Evolutionary conservation across 1,140 invertebrate genomes (phyloP), one percentile per base, ranked within the genome.

Genomic region (Calliphora vicina): DNA sequence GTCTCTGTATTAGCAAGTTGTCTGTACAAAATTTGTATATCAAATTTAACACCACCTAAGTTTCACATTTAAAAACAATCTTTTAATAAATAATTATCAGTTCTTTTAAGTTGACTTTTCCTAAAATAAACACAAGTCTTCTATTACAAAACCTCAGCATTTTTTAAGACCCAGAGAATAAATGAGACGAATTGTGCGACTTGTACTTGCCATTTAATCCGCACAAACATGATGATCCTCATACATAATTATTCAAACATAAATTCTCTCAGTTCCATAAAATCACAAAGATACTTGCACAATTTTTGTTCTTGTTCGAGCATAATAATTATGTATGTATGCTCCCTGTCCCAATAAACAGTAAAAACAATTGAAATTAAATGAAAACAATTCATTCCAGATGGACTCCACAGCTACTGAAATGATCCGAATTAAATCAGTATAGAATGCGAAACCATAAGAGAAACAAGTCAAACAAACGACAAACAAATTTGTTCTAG

Each of bases 401-500:
- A 78, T 78, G 74, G 74, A 78, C 74, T 78, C 17, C 20, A 78
- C 1, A 78, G 23, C 74, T 23, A 78, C 42, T 42, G 35, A 25
- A 78, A 43, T 25, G 35, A 23, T 78, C 35, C 43, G 74, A 78
- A 78, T 43, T 0, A 45, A 78, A 78, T 78, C 35, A 78, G 74
- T 78, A 23, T 25, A 25, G 23, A 78, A 78, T 78, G 74, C 74
- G 74, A 78, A 78, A 43, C 27, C 74, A 78, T 43, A 78, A 78
- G 74, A 25, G n/a, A 29, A 78, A 43, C 74, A 45, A 78, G 74
- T 43, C 35, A 78, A 78, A 45, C 12, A 8, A 76, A 35, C n/a
- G n/a, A 35, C 15, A 29, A 73, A 17, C 6, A 27, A 43, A 78
- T 78, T 23, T 25, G 9, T 67, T 67, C 61, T 23, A 67, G 45